phyloP scores from a whole-genome alignment of 1,140 invertebrate species.

The Drosophila bocqueti region DNA sequence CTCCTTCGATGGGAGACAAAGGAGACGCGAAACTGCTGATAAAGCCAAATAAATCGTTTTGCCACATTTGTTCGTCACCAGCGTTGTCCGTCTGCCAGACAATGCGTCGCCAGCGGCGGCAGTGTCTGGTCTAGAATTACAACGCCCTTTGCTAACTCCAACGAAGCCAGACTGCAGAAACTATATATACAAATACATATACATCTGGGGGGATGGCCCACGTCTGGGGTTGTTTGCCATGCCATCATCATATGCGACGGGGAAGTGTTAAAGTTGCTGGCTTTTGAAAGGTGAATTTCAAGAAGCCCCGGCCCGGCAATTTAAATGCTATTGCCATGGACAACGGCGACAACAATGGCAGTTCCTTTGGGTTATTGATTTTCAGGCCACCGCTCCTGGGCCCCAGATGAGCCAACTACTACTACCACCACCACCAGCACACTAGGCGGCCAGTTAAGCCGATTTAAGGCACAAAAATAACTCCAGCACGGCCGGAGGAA shows the following conservation, averaged over 20 bases:
- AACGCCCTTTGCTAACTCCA: conserved; percentile 17
- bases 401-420: conserved; percentile 49
- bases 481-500: conserved; percentile 49
- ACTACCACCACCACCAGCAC: conserved; percentile 1
- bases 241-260: conserved; percentile 23
- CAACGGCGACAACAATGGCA: conserved; percentile 62
- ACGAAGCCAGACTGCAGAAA: conserved; percentile 57
- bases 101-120: conserved; percentile 54
- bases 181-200: conserved; percentile 20
- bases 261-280: conserved; percentile 52
- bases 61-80: conserved; percentile 42
- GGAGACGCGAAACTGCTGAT: conserved; percentile 72
- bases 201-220: conserved; percentile 12
- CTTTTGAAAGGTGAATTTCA: conserved; percentile 52
- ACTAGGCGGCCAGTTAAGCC: conserved; percentile 67
- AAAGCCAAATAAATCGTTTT: conserved; percentile 77
- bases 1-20: conserved; percentile 49
- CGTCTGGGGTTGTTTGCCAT: conserved; percentile 44
- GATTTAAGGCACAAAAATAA: conserved; percentile 78
- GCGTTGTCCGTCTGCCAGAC: conserved; percentile 49
- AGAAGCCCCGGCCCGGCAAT: conserved; percentile 47
- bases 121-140: conserved; percentile 59
- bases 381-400: conserved; percentile 23
- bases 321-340: conserved; percentile 77
- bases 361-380: conserved; percentile 61